These are phyloP conservation scores for Cololabis saira DNA, from an alignment of 2,113 vertebrate species.

Conservation along the genomic window DNA sequence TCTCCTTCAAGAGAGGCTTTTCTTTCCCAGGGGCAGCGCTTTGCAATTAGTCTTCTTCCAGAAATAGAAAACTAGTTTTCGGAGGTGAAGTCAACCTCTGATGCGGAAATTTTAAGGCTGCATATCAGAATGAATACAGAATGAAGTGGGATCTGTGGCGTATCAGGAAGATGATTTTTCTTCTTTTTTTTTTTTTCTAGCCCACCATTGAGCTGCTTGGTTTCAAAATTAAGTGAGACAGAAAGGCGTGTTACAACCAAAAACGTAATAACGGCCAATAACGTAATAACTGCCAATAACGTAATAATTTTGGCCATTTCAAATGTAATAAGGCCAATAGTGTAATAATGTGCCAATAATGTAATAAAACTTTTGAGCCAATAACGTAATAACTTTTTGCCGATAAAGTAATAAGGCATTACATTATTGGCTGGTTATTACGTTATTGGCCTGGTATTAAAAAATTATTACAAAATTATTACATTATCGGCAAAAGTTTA, in stretches of 20 bases:
- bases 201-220: not conserved
- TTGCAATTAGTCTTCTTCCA: slow-evolving; percentile 77
- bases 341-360: too few relatives aligned
- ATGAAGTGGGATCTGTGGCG: slow-evolving; percentile 31
- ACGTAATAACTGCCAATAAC: too few relatives aligned
- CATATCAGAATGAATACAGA: slow-evolving; percentile 38
- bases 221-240: not conserved
- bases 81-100: slow-evolving; percentile 65
- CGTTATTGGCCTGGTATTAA: too few relatives aligned
- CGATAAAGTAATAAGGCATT: slow-evolving; percentile 14
- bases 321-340: too few relatives aligned
- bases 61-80: slow-evolving; percentile 80
- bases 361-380: too few relatives aligned
- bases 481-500: too few relatives aligned
- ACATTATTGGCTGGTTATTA: too few relatives aligned
- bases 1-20: slow-evolving; percentile 65
- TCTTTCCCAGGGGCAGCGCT: slow-evolving; percentile 70
- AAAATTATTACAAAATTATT: too few relatives aligned
- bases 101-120: slow-evolving; percentile 44
- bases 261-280: too few relatives aligned
- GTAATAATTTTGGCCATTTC: too few relatives aligned
- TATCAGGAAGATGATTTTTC: not conserved
- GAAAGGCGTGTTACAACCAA: not conserved
- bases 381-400: too few relatives aligned
- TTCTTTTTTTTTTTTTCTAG: not conserved